Percentiles rank a stretch among this genome's conserved stretches.
Conservation (phyloP, 2,113 vertebrate species). For the Romanogobio albipinnatus region DNA sequence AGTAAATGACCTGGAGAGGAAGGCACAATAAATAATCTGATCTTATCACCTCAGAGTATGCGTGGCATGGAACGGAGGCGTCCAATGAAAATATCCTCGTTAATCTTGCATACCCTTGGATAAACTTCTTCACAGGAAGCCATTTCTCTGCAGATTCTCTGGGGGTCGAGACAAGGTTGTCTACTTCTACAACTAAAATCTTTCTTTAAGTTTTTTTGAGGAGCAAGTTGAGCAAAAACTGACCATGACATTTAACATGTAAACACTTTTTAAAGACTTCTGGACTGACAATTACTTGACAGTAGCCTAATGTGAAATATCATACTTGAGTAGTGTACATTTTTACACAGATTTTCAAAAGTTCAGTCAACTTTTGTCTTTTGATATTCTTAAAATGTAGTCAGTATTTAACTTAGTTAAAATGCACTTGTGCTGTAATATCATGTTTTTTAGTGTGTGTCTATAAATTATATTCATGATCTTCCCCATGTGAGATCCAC, state of each 20-base stretch:
- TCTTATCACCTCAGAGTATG: slow-evolving; percentile 84
- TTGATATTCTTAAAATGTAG: neutral
- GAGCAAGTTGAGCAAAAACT: slow-evolving; percentile 52
- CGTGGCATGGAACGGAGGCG: slow-evolving; percentile 73
- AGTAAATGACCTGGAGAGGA: slow-evolving; percentile 91
- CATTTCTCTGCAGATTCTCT: slow-evolving; percentile 85
- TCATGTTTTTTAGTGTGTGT: neutral
- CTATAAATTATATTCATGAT: neutral
- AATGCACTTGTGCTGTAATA: neutral
- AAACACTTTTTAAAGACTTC: neutral
- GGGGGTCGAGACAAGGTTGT: slow-evolving; percentile 89
- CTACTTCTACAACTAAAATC: slow-evolving; percentile 60
- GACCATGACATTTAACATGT: slow-evolving; percentile 67
- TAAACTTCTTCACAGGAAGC: slow-evolving; percentile 89
- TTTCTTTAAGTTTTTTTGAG: slow-evolving; percentile 63
- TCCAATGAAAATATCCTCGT: slow-evolving; percentile 91
- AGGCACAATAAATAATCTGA: slow-evolving; percentile 92
- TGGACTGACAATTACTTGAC: neutral
- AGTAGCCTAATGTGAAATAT: no score
- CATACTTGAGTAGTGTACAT: no score
- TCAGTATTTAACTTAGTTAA: neutral
- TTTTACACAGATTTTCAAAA: neutral
- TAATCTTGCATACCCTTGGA: slow-evolving; percentile 84
- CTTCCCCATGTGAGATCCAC: no score
- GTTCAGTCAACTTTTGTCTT: neutral